A percentile compares a stretch with the other conserved stretches of the same genome.
phyloP scores from a whole-genome alignment of 53 echinoderm and acorn worm species.

The Henricia sp. region DNA sequence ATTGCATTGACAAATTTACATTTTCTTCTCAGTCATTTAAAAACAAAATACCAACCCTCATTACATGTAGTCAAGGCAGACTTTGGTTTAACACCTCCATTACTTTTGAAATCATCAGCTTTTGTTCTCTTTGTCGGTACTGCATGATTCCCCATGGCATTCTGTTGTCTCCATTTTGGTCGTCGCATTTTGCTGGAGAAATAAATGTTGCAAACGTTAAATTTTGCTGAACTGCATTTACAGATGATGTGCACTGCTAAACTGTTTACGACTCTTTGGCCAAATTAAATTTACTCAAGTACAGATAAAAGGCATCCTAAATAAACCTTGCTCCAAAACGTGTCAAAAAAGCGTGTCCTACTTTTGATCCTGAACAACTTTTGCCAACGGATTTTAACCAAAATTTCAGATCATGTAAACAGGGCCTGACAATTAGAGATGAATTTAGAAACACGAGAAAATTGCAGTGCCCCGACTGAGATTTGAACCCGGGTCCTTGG shows the following conservation, averaged over 20 bases:
- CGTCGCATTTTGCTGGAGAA: slow-evolving; percentile 43
- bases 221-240: no score
- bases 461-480: no score
- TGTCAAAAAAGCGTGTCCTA: not conserved
- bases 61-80: no score
- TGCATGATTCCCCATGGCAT: not conserved
- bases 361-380: no score
- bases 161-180: not conserved
- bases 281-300: not conserved
- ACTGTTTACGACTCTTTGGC: not conserved
- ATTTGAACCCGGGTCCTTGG: no score
- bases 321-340: no score
- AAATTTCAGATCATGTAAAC: no score
- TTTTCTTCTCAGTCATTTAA: not conserved
- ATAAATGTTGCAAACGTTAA: not conserved
- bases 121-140: slow-evolving; percentile 1
- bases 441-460: no score
- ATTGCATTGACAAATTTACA: no score
- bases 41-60: not conserved
- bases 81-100: not conserved
- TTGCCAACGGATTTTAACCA: no score
- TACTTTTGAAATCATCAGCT: not conserved
- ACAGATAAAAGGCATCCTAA: not conserved
- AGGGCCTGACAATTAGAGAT: no score
- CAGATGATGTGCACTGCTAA: no score